Evolutionary conservation across 2,113 vertebrate genomes (phyloP).

Genomic region (Elephantulus edwardii): DNA sequence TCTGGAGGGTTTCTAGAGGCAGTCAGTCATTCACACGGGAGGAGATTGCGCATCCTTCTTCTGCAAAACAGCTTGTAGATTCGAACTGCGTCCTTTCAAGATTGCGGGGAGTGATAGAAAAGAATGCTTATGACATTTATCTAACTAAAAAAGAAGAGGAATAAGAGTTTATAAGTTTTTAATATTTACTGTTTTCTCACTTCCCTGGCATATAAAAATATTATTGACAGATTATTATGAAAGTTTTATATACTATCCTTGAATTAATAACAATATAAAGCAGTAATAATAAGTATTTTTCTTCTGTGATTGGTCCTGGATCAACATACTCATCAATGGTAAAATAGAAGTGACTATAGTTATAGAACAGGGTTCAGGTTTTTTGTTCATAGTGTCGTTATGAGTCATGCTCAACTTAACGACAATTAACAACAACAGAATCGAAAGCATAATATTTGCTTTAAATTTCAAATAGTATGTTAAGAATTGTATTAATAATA

Average conservation of each 20-base stretch:
- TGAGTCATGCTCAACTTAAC: too few species aligned
- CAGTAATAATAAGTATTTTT: neutral
- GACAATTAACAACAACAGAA: too few species aligned
- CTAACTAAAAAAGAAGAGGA: neutral
- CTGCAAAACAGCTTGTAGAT: too few species aligned
- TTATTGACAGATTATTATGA: neutral
- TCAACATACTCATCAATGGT: neutral
- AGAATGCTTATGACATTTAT: constrained; percentile 33
- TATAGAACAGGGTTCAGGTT: too few species aligned
- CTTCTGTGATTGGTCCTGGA: neutral
- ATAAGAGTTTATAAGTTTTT: neutral
- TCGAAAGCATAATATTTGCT: neutral
- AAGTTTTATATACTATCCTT: neutral
- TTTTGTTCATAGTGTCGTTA: too few species aligned
- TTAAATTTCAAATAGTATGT: neutral
- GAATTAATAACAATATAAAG: neutral
- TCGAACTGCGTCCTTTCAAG: too few species aligned
- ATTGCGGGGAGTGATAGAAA: neutral
- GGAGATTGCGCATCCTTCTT: too few species aligned
- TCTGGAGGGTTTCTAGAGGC: too few species aligned
- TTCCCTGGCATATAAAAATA: neutral
- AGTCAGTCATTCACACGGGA: too few species aligned
- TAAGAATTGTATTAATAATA: neutral
- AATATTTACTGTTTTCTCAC: neutral
- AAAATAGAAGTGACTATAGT: too few species aligned